phyloP scores from a whole-genome alignment of 37 sponge, comb jelly and placozoan genomes.

The Ephydatia muelleri region DNA sequence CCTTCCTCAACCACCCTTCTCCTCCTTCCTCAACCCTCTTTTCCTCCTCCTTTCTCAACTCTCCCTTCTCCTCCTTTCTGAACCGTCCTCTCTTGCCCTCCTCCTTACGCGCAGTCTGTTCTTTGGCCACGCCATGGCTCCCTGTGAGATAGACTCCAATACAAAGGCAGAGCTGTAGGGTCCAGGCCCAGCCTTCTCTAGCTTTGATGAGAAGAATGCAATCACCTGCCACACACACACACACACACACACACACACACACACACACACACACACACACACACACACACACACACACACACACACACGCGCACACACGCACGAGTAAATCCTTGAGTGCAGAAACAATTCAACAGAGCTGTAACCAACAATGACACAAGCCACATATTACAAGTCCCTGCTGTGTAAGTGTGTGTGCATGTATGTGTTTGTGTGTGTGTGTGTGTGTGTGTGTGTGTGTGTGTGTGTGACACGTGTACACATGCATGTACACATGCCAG shows the following conservation, averaged over 20 bases:
- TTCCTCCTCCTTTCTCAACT: not conserved
- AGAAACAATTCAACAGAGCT: not conserved
- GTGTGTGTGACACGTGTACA: not conserved
- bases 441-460: not conserved
- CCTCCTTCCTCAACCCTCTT: not conserved
- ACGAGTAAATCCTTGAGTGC: slow-evolving; percentile 10
- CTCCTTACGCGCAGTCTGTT: slow-evolving; percentile 77
- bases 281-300: slow-evolving; percentile 38
- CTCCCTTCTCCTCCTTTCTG: no score
- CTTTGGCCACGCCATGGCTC: slow-evolving; percentile 82
- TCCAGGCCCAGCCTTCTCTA: slow-evolving; percentile 71
- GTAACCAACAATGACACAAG: no score
- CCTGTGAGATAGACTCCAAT: slow-evolving; percentile 72
- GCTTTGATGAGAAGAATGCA: slow-evolving; percentile 61
- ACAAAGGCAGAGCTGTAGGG: slow-evolving; percentile 75
- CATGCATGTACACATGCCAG: not conserved
- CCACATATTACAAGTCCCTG: not conserved
- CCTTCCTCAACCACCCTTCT: not conserved
- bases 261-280: slow-evolving; percentile 27
- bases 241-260: slow-evolving; percentile 27
- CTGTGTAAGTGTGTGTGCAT: not conserved
- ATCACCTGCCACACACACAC: slow-evolving; percentile 64
- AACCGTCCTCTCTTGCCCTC: not conserved
- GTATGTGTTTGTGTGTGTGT: no score
- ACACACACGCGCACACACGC: slow-evolving; percentile 11